These are phyloP conservation scores for Mythimna loreyi DNA, from an alignment of 2,888 invertebrate genomes.

Conservation along the genomic window DNA sequence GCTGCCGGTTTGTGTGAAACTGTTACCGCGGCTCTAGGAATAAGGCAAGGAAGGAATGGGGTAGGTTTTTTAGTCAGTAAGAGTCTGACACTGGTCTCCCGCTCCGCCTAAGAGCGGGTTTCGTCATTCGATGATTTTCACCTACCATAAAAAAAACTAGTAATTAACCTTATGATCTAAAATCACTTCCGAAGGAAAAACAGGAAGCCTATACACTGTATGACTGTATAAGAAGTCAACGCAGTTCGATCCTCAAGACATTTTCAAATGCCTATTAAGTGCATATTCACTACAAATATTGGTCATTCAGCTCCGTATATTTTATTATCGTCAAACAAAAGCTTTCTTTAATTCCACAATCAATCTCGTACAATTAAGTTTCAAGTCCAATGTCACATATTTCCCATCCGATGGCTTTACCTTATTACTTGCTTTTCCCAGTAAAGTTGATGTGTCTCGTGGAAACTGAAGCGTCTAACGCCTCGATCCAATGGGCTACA, in stretches of 20 bases:
- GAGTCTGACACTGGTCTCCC: too few relatives aligned
- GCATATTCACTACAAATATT: background rate
- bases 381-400: constrained; percentile 31
- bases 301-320: background rate
- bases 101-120: too few relatives aligned
- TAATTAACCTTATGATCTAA: background rate
- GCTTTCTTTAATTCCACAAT: background rate
- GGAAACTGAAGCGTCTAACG: constrained; percentile 70
- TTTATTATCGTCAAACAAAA: background rate
- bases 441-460: constrained; percentile 71
- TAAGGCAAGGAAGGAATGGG: too few relatives aligned
- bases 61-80: too few relatives aligned
- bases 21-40: too few relatives aligned
- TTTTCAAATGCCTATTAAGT: too few relatives aligned
- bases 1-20: too few relatives aligned
- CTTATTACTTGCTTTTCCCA: constrained; percentile 59
- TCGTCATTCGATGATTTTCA: too few relatives aligned
- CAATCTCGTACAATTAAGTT: constrained; percentile 26
- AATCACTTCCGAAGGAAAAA: constrained; percentile 1
- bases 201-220: background rate
- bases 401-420: constrained; percentile 49
- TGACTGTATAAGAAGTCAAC: background rate
- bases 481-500: constrained; percentile 56
- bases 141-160: too few relatives aligned
- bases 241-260: constrained; percentile 1